Conservation (phyloP, 2,888 invertebrate genomes). For the Plusia festucae region DNA sequence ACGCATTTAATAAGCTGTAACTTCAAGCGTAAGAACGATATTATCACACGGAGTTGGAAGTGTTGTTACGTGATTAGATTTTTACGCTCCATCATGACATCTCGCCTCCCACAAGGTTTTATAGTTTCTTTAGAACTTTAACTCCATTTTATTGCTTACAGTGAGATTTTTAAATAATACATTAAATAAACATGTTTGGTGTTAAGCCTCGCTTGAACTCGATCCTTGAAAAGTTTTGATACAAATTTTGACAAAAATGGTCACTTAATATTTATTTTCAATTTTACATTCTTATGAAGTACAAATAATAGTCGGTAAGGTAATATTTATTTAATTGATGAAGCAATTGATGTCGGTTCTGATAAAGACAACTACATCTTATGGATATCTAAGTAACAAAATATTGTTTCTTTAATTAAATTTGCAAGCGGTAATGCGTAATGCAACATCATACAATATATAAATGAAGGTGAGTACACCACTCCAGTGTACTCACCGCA, state of each 20-base stretch:
- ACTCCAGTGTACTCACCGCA: neutral
- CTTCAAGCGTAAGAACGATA: slow-evolving; percentile 63
- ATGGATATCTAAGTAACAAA: slow-evolving; percentile 16
- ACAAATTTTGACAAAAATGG: slow-evolving; percentile 38
- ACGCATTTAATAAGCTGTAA: slow-evolving; percentile 65
- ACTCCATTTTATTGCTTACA: slow-evolving; percentile 38
- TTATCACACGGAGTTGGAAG: slow-evolving; percentile 61
- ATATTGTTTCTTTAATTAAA: slow-evolving; percentile 9
- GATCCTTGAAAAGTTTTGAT: slow-evolving; percentile 33
- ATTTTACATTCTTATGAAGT: slow-evolving; percentile 43
- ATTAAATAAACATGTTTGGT: slow-evolving; percentile 41
- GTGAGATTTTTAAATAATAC: slow-evolving; percentile 43
- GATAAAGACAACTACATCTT: slow-evolving; percentile 15
- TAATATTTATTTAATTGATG: slow-evolving; percentile 27
- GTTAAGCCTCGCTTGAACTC: slow-evolving; percentile 37
- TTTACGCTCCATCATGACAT: slow-evolving; percentile 55
- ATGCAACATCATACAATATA: neutral
- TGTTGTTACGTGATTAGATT: slow-evolving; percentile 63
- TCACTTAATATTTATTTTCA: slow-evolving; percentile 16
- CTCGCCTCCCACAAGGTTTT: slow-evolving; percentile 46
- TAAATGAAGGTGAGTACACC: slow-evolving; percentile 7
- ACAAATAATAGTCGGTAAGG: slow-evolving; percentile 19
- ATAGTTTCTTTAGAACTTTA: slow-evolving; percentile 49
- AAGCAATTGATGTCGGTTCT: slow-evolving; percentile 26
- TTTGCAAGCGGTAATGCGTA: slow-evolving; percentile 3